Conservation (phyloP, 1,140 invertebrate genomes). For the Pseudomyrmex gracilis region DNA sequence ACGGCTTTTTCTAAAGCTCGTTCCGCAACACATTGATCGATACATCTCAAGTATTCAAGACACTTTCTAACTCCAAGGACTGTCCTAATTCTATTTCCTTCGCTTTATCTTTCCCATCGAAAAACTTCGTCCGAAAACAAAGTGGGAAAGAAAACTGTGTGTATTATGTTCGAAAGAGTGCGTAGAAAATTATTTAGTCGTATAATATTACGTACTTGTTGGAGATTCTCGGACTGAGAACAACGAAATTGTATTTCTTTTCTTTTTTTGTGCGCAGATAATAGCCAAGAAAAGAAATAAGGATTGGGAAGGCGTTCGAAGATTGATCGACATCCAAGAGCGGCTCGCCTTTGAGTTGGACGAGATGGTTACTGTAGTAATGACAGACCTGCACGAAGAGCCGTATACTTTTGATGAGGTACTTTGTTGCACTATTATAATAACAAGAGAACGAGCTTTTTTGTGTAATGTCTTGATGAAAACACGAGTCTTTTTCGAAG, state of each 20-base stretch:
- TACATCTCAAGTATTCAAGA: not conserved
- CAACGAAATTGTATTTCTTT: not conserved
- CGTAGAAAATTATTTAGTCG: not conserved
- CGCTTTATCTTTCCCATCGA: not conserved
- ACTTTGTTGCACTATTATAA: conserved; percentile 28
- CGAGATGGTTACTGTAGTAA: conserved; percentile 90
- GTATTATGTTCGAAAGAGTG: too few relatives aligned
- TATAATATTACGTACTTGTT: not conserved
- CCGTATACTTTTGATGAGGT: conserved; percentile 93
- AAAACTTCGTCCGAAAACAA: not conserved
- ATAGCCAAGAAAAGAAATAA: conserved; percentile 89
- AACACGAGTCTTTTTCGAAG: not conserved
- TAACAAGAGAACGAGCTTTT: conserved; percentile 20
- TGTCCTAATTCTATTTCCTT: conserved; percentile 26
- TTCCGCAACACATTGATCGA: conserved; percentile 57
- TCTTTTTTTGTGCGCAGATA: conserved; percentile 85
- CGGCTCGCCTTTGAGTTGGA: conserved; percentile 87
- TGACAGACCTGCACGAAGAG: conserved; percentile 88
- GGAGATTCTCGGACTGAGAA: not conserved
- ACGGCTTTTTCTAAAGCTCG: not conserved
- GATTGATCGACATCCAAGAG: conserved; percentile 91
- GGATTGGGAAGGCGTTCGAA: conserved; percentile 87
- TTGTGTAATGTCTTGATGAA: not conserved
- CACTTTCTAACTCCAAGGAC: conserved; percentile 19
- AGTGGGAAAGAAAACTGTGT: not conserved